Percentiles rank a stretch among this genome's conserved stretches.
Evolutionary conservation across 2,888 invertebrate species (phyloP).

Genomic region (Chrysodeixis includens): DNA sequence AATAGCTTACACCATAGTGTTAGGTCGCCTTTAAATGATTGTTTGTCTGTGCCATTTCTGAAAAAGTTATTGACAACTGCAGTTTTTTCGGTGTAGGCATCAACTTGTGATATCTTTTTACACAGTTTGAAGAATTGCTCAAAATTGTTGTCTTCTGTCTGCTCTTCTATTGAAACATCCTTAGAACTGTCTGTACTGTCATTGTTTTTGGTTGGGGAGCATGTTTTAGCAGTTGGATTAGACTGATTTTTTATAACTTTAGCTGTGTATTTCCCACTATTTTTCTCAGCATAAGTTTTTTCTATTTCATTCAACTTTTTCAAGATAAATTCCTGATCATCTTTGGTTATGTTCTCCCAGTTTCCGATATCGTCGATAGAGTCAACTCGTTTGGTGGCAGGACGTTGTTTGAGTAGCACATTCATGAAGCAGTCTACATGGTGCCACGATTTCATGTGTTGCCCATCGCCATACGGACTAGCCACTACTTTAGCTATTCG

Average conservation of each 20-base stretch:
- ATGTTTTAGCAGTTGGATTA: conserved; percentile 37
- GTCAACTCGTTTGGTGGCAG: conserved; percentile 95
- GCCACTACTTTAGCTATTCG: conserved; percentile 93
- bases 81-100: conserved; percentile 95
- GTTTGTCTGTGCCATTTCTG: conserved; percentile 89
- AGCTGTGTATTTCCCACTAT: conserved; percentile 83
- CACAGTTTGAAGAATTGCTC: conserved; percentile 94
- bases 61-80: conserved; percentile 92
- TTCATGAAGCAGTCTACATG: conserved; percentile 95
- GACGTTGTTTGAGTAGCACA: conserved; percentile 93
- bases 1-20: conserved; percentile 94
- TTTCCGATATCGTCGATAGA: conserved; percentile 94
- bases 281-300: conserved; percentile 85
- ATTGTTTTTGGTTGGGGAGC: conserved; percentile 30
- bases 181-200: conserved; percentile 45
- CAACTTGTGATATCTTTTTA: conserved; percentile 92
- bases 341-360: conserved; percentile 91
- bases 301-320: conserved; percentile 91
- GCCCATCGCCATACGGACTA: conserved; percentile 93
- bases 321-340: conserved; percentile 91
- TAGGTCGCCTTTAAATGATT: conserved; percentile 93
- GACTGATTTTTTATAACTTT: conserved; percentile 79
- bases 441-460: conserved; percentile 95
- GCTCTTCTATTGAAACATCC: conserved; percentile 11
- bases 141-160: conserved; percentile 92